Percentiles rank a stretch among this genome's conserved stretches.
Evolutionary conservation across 1,140 invertebrate genomes (phyloP).

Genomic region (Euura saliciscinereae): DNA sequence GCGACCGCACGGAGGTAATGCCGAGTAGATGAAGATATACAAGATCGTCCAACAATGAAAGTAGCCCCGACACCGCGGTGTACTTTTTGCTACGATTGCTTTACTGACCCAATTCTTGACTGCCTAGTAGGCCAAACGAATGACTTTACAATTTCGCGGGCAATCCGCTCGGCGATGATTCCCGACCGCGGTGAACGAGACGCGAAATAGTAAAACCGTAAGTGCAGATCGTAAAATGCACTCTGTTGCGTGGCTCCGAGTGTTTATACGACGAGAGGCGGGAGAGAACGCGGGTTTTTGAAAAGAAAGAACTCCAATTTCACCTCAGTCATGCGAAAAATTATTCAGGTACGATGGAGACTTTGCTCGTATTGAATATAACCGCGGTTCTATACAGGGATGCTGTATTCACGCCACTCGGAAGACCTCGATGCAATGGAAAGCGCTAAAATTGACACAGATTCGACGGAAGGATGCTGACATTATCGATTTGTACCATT

Average conservation of each 20-base stretch:
- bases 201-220: constrained; percentile 1
- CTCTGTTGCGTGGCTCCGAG: background rate
- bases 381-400: background rate
- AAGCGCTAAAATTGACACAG: constrained; percentile 7
- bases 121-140: constrained; percentile 48
- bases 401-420: background rate
- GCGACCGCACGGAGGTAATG: background rate
- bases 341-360: background rate
- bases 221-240: constrained; percentile 1
- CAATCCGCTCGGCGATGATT: background rate
- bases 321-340: constrained; percentile 2
- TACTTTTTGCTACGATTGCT: constrained; percentile 47
- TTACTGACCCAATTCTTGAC: constrained; percentile 49
- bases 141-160: background rate
- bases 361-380: background rate
- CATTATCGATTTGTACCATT: background rate
- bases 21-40: background rate
- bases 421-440: constrained; percentile 6
- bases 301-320: background rate
- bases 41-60: constrained; percentile 50
- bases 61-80: constrained; percentile 42
- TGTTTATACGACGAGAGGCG: background rate
- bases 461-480: background rate
- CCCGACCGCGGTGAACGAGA: background rate
- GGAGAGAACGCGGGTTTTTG: background rate